Evolutionary conservation across 2,888 invertebrate species (phyloP), one percentile per base, ranked within the genome.

Genomic region (Sphaerophoria taeniata): DNA sequence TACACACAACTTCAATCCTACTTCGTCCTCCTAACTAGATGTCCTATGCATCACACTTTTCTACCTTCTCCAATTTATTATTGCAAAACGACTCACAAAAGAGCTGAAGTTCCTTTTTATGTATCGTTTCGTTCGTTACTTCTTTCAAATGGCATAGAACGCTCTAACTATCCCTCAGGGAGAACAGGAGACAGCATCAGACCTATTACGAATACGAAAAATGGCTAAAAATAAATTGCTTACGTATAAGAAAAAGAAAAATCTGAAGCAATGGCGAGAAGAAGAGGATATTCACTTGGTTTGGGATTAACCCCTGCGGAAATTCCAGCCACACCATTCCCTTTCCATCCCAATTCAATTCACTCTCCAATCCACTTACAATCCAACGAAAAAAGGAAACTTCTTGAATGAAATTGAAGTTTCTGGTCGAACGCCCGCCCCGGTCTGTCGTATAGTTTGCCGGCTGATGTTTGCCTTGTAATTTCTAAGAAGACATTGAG

Each of bases 131-230:
- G 24, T 24, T 24, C 24, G 24, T 43, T 12, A 12, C 9, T 63
- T 56, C 75, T 80, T 53, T 67, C 53, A 72, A 84, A 63, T 79
- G 79, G 67, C 71, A 84, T 75, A 78, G 71, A 75, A 84, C 61
- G 75, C 31, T 67, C 75, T 84, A 80, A 84, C 80, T 80, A 71
- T 69, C 72, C 84, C 84, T 67, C 63, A 69, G 84, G 84, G 84
- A 61, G 75, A 24, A 24, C 47, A 65, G 51, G 56, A 65, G 65
- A 65, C 65, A 56, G 61, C 16, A 12, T 53, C 58, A 55, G 65
- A 56, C 74, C 24, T 56, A 69, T 78, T 73, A 60, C 56, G 36
- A 78, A 49, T 51, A 47, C 67, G 33, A 55, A 70, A 24, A 77
- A 63, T 49, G 24, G 60, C 69, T 34, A 63, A 83, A 51, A 75